Percentiles rank a stretch among this genome's conserved stretches.
These are phyloP conservation scores for Drosophila yakuba DNA, from an alignment of 1,140 invertebrate genomes.

Conservation along the genomic window DNA sequence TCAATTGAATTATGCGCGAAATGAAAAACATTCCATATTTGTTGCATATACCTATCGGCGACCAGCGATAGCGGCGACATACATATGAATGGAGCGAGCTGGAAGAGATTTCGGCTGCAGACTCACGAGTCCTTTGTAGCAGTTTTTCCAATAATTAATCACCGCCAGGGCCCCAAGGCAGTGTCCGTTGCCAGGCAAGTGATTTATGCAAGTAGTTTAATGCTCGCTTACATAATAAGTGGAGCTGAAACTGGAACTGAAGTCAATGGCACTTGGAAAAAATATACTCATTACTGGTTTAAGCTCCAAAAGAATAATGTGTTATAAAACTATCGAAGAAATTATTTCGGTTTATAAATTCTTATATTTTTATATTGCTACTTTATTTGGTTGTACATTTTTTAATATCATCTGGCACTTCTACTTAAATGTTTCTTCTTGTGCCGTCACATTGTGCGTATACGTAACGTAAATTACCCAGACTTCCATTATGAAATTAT, in stretches of 20 bases:
- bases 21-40: constrained; percentile 56
- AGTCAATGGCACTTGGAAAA: constrained; percentile 16
- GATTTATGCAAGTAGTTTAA: constrained; percentile 80
- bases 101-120: constrained; percentile 27
- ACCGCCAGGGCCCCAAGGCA: constrained; percentile 49
- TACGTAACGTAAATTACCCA: constrained; percentile 58
- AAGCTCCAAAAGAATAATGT: neutral
- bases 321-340: neutral
- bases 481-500: constrained; percentile 60
- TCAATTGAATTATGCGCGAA: constrained; percentile 72
- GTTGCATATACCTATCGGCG: constrained; percentile 20
- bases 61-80: constrained; percentile 13
- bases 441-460: constrained; percentile 34
- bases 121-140: constrained; percentile 38
- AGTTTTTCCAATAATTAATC: constrained; percentile 76
- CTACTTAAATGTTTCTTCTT: neutral
- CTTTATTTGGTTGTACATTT: neutral
- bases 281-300: neutral
- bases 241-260: constrained; percentile 32
- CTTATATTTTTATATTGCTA: neutral
- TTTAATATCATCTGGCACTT: neutral
- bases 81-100: constrained; percentile 1
- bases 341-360: too few relatives aligned
- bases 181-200: constrained; percentile 54
- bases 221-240: constrained; percentile 74